phyloP scores from a whole-genome alignment of 2,797 vertebrate species.

The Bradypodion ventrale region DNA sequence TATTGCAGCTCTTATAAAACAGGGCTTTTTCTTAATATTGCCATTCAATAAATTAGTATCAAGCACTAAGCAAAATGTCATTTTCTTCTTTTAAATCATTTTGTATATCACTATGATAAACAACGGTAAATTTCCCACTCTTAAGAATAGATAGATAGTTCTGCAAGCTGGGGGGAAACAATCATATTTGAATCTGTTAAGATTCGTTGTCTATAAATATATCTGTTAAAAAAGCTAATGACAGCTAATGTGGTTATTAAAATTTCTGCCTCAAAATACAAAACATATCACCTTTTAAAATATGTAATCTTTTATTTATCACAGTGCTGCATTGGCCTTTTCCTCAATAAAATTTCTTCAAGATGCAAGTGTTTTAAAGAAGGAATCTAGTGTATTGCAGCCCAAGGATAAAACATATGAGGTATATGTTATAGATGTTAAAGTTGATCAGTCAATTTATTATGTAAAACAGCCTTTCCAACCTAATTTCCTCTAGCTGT shows the following conservation, averaged over 20 bases:
- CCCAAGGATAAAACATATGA: not conserved
- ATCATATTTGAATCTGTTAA: not conserved
- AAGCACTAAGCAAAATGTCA: too few relatives aligned
- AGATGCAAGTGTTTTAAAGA: constrained; percentile 75
- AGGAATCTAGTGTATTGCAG: constrained; percentile 10
- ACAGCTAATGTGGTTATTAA: not conserved
- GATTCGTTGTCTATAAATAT: not conserved
- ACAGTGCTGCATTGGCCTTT: constrained; percentile 82
- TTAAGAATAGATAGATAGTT: too few relatives aligned
- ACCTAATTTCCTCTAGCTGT: not conserved
- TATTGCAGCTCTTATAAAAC: too few relatives aligned
- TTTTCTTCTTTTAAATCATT: too few relatives aligned
- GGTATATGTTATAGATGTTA: constrained; percentile 49
- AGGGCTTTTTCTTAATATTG: too few relatives aligned
- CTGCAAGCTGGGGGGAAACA: too few relatives aligned
- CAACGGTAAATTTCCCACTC: too few relatives aligned
- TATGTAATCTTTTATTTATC: constrained; percentile 39
- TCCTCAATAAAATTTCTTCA: constrained; percentile 85
- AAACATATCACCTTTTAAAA: not conserved
- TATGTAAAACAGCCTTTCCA: not conserved
- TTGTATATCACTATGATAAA: too few relatives aligned
- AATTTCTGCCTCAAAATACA: constrained; percentile 18
- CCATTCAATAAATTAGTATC: too few relatives aligned
- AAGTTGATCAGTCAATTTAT: not conserved
- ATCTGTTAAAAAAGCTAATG: not conserved